These are phyloP conservation scores for Apteryx owenii DNA, from an alignment of 2,113 vertebrate species.

Conservation along the genomic window DNA sequence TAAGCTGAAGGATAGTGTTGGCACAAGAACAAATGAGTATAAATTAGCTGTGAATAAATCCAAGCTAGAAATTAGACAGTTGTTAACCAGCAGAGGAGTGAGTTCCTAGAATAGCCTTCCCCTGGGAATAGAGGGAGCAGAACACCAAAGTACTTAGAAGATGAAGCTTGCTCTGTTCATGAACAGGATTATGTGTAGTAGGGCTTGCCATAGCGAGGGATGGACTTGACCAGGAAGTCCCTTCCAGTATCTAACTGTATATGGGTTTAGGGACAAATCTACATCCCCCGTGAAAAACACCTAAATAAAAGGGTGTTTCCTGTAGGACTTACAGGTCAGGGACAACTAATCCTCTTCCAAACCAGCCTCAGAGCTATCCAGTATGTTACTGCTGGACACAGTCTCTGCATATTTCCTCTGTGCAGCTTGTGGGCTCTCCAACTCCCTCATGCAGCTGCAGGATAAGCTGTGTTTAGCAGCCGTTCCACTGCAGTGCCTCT, in stretches of 20 bases:
- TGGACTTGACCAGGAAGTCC: neutral
- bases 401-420: neutral
- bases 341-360: neutral
- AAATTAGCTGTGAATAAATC: conserved; percentile 40
- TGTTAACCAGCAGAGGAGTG: conserved; percentile 36
- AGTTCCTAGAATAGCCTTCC: conserved; percentile 15
- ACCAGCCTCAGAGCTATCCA: neutral
- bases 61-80: conserved; percentile 24
- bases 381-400: neutral
- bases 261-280: neutral
- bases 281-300: neutral
- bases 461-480: neutral
- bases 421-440: neutral
- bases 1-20: conserved; percentile 22
- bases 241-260: neutral
- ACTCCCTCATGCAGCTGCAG: rapidly evolving
- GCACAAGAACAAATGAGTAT: conserved; percentile 49
- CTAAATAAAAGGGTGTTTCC: neutral
- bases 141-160: neutral
- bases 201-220: neutral
- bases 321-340: neutral
- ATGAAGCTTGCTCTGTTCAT: neutral
- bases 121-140: neutral
- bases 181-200: neutral
- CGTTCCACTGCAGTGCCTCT: rapidly evolving